Percentiles rank a stretch among this genome's conserved stretches.
Conservation (phyloP, 2,888 invertebrate genomes). For the Enchytraeus crypticus region DNA sequence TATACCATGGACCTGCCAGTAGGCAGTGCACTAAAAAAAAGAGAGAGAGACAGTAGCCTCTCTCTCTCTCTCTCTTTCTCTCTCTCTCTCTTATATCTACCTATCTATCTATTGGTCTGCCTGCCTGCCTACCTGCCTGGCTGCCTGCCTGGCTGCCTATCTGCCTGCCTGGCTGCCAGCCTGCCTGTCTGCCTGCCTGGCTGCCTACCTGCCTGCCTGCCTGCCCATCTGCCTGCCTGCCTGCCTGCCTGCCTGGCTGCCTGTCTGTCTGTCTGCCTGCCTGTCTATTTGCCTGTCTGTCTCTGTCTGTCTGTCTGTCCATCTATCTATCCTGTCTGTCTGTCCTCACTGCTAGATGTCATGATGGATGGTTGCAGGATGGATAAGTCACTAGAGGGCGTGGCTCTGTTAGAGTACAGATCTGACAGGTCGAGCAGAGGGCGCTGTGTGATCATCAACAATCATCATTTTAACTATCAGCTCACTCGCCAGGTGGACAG, state of each 20-base stretch:
- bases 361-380: not conserved
- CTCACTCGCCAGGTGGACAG: slow-evolving; percentile 20
- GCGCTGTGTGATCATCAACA: slow-evolving; percentile 81
- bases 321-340: not conserved
- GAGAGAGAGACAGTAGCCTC: not conserved
- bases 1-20: too few relatives aligned
- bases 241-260: not conserved
- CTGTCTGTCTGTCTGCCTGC: not conserved
- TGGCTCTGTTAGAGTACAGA: slow-evolving; percentile 56
- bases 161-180: not conserved
- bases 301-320: not conserved
- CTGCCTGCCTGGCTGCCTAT: not conserved
- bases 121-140: not conserved
- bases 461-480: slow-evolving; percentile 63
- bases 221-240: not conserved
- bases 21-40: too few relatives aligned
- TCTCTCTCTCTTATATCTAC: not conserved
- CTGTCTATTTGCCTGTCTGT: too few relatives aligned
- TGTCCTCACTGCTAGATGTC: not conserved
- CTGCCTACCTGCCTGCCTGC: not conserved
- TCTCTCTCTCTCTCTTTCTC: not conserved
- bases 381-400: not conserved
- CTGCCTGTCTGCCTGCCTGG: not conserved
- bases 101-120: not conserved
- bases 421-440: slow-evolving; percentile 74